These are phyloP conservation scores for Drosophila percnosoma DNA, from an alignment of 2,888 invertebrate genomes.

Conservation along the genomic window DNA sequence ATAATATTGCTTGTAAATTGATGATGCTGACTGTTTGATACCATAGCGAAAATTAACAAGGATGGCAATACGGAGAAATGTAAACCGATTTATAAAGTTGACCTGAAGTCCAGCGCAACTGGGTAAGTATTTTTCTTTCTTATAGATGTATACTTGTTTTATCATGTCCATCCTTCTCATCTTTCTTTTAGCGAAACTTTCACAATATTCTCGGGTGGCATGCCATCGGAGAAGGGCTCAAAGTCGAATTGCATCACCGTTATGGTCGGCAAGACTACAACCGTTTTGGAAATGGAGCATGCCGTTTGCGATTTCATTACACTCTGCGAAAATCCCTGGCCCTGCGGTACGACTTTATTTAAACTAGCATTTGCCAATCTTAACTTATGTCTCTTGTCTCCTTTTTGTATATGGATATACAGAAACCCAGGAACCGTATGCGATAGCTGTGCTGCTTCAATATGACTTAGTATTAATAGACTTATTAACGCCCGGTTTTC, in stretches of 20 bases:
- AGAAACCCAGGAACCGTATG: conserved; percentile 99
- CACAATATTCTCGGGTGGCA: conserved; percentile 98
- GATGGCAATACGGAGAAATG: conserved; percentile 97
- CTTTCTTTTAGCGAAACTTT: conserved; percentile 91
- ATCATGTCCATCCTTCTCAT: not conserved
- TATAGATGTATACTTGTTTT: not conserved
- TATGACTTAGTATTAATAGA: conserved; percentile 99
- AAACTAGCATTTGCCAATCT: too few relatives aligned
- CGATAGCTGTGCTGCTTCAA: conserved; percentile 98
- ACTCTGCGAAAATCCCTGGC: conserved; percentile 97
- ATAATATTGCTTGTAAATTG: not conserved
- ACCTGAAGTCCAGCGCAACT: conserved; percentile 94
- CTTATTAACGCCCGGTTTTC: conserved; percentile 97
- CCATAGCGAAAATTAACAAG: conserved; percentile 90
- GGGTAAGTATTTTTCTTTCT: conserved; percentile 59
- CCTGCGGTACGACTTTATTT: conserved; percentile 88
- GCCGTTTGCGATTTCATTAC: conserved; percentile 98
- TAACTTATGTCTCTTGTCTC: not conserved
- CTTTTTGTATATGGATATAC: conserved; percentile 69
- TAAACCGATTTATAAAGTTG: conserved; percentile 97
- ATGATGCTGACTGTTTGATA: conserved; percentile 16
- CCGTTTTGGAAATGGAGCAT: conserved; percentile 99
- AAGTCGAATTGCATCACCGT: conserved; percentile 97
- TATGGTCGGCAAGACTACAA: conserved; percentile 97
- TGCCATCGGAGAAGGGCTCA: conserved; percentile 95